These are phyloP conservation scores for Bujurquina vittata DNA, from an alignment of 2,113 vertebrate genomes.

Conservation along the genomic window DNA sequence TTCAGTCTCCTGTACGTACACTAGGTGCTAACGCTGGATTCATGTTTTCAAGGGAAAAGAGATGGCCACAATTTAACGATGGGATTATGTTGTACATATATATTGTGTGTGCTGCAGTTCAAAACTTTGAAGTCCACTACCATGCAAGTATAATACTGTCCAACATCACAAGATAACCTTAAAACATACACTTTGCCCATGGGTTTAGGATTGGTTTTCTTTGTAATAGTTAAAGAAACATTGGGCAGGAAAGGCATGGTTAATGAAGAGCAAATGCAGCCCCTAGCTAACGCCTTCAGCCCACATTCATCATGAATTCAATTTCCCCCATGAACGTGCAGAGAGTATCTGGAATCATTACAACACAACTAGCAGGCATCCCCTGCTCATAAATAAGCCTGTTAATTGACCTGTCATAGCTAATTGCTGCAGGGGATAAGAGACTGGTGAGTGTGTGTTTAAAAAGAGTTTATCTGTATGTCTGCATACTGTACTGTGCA, in stretches of 20 bases:
- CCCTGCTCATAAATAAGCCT: conserved; percentile 74
- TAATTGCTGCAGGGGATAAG: conserved; percentile 76
- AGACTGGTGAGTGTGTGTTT: conserved; percentile 46
- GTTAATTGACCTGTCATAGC: conserved; percentile 80
- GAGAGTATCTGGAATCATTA: conserved; percentile 77
- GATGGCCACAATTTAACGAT: background rate
- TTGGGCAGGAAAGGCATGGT: conserved; percentile 55
- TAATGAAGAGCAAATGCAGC: conserved; percentile 70
- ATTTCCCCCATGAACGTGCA: conserved; percentile 67
- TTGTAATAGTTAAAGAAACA: conserved; percentile 58
- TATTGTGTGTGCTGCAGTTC: background rate
- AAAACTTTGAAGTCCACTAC: background rate
- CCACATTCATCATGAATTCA: conserved; percentile 77
- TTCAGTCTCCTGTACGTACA: background rate
- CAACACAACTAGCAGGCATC: conserved; percentile 71
- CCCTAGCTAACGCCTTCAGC: conserved; percentile 57
- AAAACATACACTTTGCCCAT: conserved; percentile 27
- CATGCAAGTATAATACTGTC: background rate
- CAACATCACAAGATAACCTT: conserved; percentile 18
- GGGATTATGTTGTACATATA: too few relatives aligned
- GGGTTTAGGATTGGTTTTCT: conserved; percentile 32
- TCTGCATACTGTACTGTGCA: conserved; percentile 10
- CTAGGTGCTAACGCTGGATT: background rate
- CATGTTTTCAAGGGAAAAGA: background rate
- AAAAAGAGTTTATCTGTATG: conserved; percentile 20